Base-by-base conservation (phyloP, 2,888 invertebrate species). In the Halocaridina rubra region DNA sequence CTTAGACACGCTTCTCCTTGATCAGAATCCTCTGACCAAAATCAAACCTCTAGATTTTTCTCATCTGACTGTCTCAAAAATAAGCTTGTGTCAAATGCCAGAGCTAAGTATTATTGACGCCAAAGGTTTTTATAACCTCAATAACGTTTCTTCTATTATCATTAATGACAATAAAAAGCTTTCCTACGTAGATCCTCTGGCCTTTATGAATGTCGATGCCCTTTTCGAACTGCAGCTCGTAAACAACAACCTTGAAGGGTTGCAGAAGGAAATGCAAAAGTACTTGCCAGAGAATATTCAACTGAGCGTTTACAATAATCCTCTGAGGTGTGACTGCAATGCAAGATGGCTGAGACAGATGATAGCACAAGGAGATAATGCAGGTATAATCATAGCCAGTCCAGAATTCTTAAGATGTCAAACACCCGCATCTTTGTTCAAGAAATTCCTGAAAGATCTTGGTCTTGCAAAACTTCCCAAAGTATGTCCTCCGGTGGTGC, bases 321-420 rank as follows among this genome's bases (percentile, higher is more conserved):
- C 91, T 5, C 88, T 92, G 2, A 89, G 89, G 33, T 92, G 92
- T 89, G 92, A 92, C 89, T 92, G 92, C 88, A 92, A 92, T 89
- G 89, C 90, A 4, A 86, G 89, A 13, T 90, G 90, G 90, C 86
- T 90, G 32, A 72, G 84, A n/a, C 81, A 89, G 29, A 67, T 81
- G n/a, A 29, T 89, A 30, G 80, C 24, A 13, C 46, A 53, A 27
- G 72, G 61, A 32, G 82, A 67, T 30, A 88, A 76, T 61, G 72
- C 76, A 32, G 82, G 53, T 22, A 39, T 87, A 13, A 22, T 59
- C 10, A 16, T 87, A 7, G 39, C 77, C 5, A 89, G 90, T 67
- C 89, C 90, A 8, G 90, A 90, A 16, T 89, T 89, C 39, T 89
- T 91, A 46, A 89, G 89, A 57, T 91, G 91, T 89, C 89, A 89